phyloP scores from a whole-genome alignment of 2,888 invertebrate genomes.

The Hirtodrosophila confusa region DNA sequence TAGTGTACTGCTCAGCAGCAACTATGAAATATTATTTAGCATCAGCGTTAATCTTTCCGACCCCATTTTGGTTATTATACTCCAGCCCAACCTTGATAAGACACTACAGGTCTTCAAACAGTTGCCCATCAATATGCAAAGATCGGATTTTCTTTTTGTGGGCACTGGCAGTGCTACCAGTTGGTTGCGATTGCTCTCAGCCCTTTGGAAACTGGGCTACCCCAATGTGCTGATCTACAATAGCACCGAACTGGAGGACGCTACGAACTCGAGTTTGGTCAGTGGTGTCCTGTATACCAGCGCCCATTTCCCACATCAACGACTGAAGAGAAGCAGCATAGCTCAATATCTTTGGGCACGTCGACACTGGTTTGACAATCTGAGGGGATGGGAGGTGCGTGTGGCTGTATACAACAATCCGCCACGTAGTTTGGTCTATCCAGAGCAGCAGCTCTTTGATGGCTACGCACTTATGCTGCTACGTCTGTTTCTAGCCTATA shows the following conservation, averaged over 20 bases:
- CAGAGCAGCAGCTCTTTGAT: constrained; percentile 32
- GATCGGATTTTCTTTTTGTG: constrained; percentile 38
- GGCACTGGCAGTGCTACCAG: constrained; percentile 20
- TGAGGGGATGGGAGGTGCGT: constrained; percentile 44
- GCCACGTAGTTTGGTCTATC: constrained; percentile 56
- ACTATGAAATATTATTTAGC: background rate
- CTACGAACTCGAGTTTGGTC: too few relatives aligned
- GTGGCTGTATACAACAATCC: constrained; percentile 60
- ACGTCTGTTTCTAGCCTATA: constrained; percentile 37
- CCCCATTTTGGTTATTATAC: constrained; percentile 40
- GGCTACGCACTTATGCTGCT: constrained; percentile 52
- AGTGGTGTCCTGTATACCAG: constrained; percentile 21
- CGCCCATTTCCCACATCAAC: constrained; percentile 26
- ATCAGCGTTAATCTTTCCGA: constrained; percentile 9
- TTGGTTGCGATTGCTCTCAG: constrained; percentile 31
- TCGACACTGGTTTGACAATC: constrained; percentile 50
- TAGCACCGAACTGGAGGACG: background rate
- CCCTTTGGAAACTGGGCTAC: constrained; percentile 43
- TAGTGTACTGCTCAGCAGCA: constrained; percentile 25
- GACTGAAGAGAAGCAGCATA: constrained; percentile 24
- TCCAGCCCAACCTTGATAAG: background rate
- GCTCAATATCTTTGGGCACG: constrained; percentile 41
- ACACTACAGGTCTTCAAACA: constrained; percentile 14
- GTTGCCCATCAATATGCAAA: constrained; percentile 38
- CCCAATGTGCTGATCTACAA: constrained; percentile 56